Conservation (phyloP, 2,888 invertebrate species). For the Diplazon laetatorius region DNA sequence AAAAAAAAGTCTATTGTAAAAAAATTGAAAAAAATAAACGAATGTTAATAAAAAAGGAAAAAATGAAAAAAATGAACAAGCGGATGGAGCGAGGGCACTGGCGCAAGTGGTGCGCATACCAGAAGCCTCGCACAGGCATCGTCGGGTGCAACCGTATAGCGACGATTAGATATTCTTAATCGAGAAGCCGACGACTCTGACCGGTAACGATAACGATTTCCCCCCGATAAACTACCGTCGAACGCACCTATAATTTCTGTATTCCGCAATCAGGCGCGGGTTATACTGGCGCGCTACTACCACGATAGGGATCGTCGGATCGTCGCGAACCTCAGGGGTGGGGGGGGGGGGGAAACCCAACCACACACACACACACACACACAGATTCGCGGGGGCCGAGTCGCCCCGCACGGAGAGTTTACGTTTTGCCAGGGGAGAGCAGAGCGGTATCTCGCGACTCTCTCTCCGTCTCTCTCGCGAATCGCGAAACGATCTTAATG, state of each 20-base stretch:
- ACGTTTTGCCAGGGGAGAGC: slow-evolving; percentile 9
- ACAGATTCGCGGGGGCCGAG: no score
- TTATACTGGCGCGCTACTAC: slow-evolving; percentile 27
- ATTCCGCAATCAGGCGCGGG: slow-evolving; percentile 68
- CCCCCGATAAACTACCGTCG: slow-evolving; percentile 66
- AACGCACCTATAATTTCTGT: slow-evolving; percentile 73
- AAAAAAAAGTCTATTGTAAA: neutral
- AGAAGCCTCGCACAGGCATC: slow-evolving; percentile 33
- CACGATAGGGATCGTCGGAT: slow-evolving; percentile 69
- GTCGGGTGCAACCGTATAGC: slow-evolving; percentile 46
- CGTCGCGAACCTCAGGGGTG: neutral
- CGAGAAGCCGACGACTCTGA: slow-evolving; percentile 62
- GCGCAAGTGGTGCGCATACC: slow-evolving; percentile 32
- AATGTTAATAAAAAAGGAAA: slow-evolving; percentile 14
- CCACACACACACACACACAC: no score
- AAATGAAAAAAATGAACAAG: slow-evolving; percentile 9
- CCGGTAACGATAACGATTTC: slow-evolving; percentile 70
- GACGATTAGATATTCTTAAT: slow-evolving; percentile 72
- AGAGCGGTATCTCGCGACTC: no score
- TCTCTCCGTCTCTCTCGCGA: slow-evolving; percentile 47
- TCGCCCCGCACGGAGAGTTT: slow-evolving; percentile 4
- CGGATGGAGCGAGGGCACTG: slow-evolving; percentile 40
- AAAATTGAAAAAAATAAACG: no score
- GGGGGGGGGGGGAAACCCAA: no score
- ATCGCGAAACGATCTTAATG: slow-evolving; percentile 68